Conservation (phyloP, 2,888 invertebrate species). For the Digitonthophagus gazella region DNA sequence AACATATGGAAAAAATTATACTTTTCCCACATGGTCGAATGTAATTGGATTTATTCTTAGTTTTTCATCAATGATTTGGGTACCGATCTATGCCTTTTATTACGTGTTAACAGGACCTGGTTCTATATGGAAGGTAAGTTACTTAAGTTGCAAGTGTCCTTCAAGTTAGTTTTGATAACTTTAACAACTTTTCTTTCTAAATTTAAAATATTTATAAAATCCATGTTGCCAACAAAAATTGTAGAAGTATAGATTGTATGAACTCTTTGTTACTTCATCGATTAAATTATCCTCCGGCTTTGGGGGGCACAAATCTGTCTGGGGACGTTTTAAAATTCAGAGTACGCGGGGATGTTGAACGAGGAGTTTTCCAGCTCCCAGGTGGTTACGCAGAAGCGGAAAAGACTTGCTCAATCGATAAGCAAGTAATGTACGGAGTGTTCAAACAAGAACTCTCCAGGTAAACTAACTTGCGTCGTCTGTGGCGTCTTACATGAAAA, state of each 20-base stretch:
- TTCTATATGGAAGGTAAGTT: constrained; percentile 54
- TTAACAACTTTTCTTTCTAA: neutral
- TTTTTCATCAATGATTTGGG: constrained; percentile 64
- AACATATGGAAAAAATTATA: constrained; percentile 56
- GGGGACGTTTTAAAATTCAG: neutral
- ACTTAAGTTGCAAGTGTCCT: neutral
- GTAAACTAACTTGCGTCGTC: neutral
- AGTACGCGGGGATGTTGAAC: neutral
- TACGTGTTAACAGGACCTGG: constrained; percentile 57
- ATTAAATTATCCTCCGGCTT: neutral
- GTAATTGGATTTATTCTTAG: constrained; percentile 60
- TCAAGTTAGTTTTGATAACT: neutral
- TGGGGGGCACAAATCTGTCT: neutral
- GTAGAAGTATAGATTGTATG: too few relatives aligned
- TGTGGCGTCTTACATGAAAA: neutral
- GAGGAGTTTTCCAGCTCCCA: neutral
- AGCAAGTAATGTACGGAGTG: constrained; percentile 5
- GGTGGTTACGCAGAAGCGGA: neutral
- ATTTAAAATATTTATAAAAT: too few relatives aligned
- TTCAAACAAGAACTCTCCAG: neutral
- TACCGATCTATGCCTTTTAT: constrained; percentile 62
- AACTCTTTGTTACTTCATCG: neutral
- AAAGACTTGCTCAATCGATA: constrained; percentile 7
- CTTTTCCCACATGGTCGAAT: constrained; percentile 63
- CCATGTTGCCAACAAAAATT: too few relatives aligned